Evolutionary conservation across 2,888 invertebrate genomes (phyloP).

Genomic region (Callyntrura guangdongensis): DNA sequence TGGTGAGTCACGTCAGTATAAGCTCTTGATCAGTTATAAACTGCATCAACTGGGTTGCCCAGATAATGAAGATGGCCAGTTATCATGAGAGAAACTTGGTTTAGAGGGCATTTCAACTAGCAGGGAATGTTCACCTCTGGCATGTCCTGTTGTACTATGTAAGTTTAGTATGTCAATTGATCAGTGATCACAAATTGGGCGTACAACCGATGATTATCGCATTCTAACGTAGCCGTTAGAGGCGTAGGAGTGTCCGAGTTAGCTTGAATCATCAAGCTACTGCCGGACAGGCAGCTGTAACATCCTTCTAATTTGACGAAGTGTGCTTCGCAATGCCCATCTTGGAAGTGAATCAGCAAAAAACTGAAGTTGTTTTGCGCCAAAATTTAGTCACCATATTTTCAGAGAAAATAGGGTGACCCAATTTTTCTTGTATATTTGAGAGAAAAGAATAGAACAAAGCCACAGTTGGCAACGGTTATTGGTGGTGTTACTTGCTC

Average conservation of each 20-base stretch:
- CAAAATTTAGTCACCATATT: not conserved
- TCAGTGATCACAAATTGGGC: slow-evolving; percentile 38
- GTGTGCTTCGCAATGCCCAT: not conserved
- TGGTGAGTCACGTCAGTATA: too few species aligned
- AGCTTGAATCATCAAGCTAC: slow-evolving; percentile 34
- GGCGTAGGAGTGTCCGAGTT: not conserved
- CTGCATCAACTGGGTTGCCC: not conserved
- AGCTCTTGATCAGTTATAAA: too few species aligned
- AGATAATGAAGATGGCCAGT: slow-evolving; percentile 67
- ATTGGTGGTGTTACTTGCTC: slow-evolving; percentile 36
- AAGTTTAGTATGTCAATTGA: not conserved
- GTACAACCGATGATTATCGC: slow-evolving; percentile 24
- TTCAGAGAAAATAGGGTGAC: too few species aligned
- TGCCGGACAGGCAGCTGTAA: slow-evolving; percentile 46
- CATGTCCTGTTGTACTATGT: not conserved
- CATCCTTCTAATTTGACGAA: slow-evolving; percentile 68
- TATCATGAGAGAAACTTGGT: not conserved
- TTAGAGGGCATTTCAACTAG: slow-evolving; percentile 12
- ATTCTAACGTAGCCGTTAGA: slow-evolving; percentile 45
- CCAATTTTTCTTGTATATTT: too few species aligned
- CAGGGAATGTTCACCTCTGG: slow-evolving; percentile 33
- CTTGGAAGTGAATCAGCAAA: not conserved
- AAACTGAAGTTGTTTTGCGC: not conserved
- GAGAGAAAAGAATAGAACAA: too few species aligned
- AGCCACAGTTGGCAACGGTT: too few species aligned